Percentiles rank a stretch among this genome's conserved stretches.
phyloP scores from a whole-genome alignment of 2,113 vertebrate genomes.

The Trachemys scripta region DNA sequence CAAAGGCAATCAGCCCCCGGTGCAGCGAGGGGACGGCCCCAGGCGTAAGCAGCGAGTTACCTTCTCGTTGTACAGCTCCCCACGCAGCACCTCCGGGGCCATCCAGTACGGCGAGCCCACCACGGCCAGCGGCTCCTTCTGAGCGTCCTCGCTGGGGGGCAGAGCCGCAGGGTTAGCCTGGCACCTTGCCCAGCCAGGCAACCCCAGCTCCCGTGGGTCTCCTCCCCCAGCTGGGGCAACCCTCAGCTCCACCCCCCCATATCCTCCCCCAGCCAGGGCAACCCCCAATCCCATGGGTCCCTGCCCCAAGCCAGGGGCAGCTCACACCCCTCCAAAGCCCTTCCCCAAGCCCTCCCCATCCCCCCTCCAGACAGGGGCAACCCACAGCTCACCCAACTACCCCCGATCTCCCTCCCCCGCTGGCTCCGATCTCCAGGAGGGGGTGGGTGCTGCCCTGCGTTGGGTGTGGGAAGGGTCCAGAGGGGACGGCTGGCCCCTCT shows the following conservation, averaged over 20 bases:
- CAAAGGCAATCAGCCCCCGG: not conserved
- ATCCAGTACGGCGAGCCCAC: constrained; percentile 98
- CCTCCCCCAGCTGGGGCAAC: no score
- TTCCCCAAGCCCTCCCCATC: not conserved
- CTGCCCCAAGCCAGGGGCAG: fast-evolving
- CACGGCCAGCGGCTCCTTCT: constrained; percentile 90
- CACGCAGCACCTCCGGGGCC: constrained; percentile 94
- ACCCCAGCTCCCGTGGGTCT: no score
- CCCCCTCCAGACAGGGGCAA: not conserved
- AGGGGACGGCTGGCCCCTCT: not conserved
- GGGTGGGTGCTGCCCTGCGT: not conserved
- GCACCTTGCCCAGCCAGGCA: not conserved
- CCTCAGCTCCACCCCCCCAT: no score
- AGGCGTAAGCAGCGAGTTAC: constrained; percentile 70
- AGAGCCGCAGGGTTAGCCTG: not conserved
- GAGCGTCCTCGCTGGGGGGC: constrained; percentile 81
- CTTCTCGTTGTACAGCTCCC: constrained; percentile 95
- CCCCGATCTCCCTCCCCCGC: not conserved
- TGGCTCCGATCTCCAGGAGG: not conserved
- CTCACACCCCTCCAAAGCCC: not conserved
- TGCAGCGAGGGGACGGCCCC: no score
- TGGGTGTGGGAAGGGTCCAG: not conserved
- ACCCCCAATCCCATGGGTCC: fast-evolving
- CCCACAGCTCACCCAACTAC: not conserved
- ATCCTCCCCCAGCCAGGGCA: not conserved